Conservation (phyloP, 2,888 invertebrate genomes). For the Heliconius ismenius region DNA sequence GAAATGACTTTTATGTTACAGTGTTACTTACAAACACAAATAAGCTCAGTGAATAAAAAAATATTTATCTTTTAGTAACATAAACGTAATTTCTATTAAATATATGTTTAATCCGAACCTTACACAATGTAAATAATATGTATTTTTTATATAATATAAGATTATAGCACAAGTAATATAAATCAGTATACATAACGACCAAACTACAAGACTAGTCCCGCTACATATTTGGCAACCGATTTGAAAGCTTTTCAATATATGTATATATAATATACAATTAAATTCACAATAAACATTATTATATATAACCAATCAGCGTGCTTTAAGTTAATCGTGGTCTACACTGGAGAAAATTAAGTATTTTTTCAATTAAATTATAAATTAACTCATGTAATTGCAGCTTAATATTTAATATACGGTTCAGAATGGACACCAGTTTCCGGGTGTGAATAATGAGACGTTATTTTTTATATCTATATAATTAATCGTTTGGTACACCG, state of each 20-base stretch:
- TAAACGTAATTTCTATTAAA: constrained; percentile 66
- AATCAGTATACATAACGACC: constrained; percentile 29
- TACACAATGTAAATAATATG: constrained; percentile 44
- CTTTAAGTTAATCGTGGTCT: not conserved
- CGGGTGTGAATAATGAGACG: constrained; percentile 39
- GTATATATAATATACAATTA: constrained; percentile 24
- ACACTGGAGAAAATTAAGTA: not conserved
- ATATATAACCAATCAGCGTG: constrained; percentile 8
- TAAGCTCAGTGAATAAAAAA: constrained; percentile 72
- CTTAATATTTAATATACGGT: constrained; percentile 28
- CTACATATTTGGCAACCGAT: constrained; percentile 36
- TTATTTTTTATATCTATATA: constrained; percentile 36
- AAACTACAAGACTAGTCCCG: constrained; percentile 36
- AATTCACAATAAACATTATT: constrained; percentile 10
- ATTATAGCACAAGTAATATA: constrained; percentile 37
- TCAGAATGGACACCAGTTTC: constrained; percentile 27
- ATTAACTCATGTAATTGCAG: constrained; percentile 19
- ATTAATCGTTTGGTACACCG: constrained; percentile 51
- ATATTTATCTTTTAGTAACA: constrained; percentile 66
- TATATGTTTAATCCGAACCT: constrained; percentile 48
- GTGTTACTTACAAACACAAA: constrained; percentile 66
- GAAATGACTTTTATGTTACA: constrained; percentile 68
- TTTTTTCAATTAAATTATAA: not conserved
- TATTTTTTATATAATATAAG: constrained; percentile 15
- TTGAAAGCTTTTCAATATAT: constrained; percentile 24